Conservation (phyloP, 2,797 vertebrate genomes). For the Pipistrellus pygmaeus region DNA sequence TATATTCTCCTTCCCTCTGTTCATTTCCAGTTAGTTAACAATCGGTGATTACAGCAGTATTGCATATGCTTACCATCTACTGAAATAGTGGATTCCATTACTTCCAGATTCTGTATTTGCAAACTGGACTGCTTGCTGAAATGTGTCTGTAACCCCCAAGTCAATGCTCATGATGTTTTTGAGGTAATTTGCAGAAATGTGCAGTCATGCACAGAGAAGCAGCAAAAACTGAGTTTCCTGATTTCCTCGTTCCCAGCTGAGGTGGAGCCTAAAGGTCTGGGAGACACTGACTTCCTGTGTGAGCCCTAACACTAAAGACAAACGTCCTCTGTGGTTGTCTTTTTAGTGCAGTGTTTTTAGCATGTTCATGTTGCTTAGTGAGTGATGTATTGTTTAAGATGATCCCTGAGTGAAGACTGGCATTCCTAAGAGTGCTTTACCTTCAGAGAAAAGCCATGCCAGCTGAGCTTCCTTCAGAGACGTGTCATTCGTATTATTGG, state of each 20-base stretch:
- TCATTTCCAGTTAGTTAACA: not conserved
- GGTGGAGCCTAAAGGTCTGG: not conserved
- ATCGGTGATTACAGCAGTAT: too few relatives aligned
- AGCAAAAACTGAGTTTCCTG: not conserved
- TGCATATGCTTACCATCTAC: not conserved
- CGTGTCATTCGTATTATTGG: not conserved
- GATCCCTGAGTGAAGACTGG: too few relatives aligned
- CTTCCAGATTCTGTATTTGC: not conserved
- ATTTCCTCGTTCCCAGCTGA: not conserved
- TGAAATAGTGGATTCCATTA: not conserved
- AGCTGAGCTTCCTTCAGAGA: not conserved
- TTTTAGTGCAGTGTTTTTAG: not conserved
- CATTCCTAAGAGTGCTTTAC: not conserved
- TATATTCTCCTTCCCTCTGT: not conserved
- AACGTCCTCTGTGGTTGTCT: not conserved
- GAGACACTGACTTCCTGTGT: not conserved
- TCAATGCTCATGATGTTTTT: not conserved
- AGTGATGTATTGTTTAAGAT: not conserved
- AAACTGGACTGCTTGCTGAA: not conserved
- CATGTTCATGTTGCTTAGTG: not conserved
- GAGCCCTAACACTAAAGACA: rapidly evolving
- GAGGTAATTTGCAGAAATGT: not conserved
- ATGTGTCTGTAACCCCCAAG: not conserved
- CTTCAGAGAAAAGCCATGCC: not conserved
- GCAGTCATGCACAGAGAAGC: not conserved